These are phyloP conservation scores for Cabera pusaria DNA, from an alignment of 2,888 invertebrate species.

Conservation along the genomic window DNA sequence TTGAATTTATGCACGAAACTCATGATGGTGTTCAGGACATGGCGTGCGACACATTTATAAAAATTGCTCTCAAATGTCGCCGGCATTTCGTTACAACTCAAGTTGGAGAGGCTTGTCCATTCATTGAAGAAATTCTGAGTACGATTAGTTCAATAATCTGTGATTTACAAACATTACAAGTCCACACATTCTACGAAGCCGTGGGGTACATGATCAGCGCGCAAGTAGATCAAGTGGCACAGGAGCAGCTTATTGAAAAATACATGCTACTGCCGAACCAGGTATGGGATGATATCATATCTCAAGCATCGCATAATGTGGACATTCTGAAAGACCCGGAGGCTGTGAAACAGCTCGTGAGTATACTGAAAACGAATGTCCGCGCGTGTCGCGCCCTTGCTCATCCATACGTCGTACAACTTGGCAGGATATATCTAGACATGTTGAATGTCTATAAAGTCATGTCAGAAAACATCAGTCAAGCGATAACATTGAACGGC, in stretches of 20 bases:
- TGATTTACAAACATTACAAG: constrained; percentile 99
- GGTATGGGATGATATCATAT: constrained; percentile 99
- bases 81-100: constrained; percentile 98
- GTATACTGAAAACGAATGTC: constrained; percentile 99
- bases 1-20: constrained; percentile 99
- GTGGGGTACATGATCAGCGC: constrained; percentile 99
- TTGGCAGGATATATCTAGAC: constrained; percentile 98
- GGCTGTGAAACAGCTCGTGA: constrained; percentile 97
- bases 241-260: constrained; percentile 97
- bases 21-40: constrained; percentile 99
- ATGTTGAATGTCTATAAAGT: constrained; percentile 99
- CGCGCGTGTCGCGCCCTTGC: constrained; percentile 99
- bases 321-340: constrained; percentile 98
- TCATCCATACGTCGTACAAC: constrained; percentile 96
- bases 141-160: constrained; percentile 99
- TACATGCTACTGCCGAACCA: constrained; percentile 99
- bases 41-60: constrained; percentile 99
- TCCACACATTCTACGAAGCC: constrained; percentile 99
- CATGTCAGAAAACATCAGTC: constrained; percentile 97
- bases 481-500: constrained; percentile 96
- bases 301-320: constrained; percentile 98
- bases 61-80: constrained; percentile 99
- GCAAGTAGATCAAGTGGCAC: constrained; percentile 94
- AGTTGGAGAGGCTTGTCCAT: constrained; percentile 97
- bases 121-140: constrained; percentile 98